A percentile compares a stretch with the other conserved stretches of the same genome.
These are phyloP conservation scores for Drosophila lutescens DNA, from an alignment of 2,888 invertebrate species.

Conservation along the genomic window DNA sequence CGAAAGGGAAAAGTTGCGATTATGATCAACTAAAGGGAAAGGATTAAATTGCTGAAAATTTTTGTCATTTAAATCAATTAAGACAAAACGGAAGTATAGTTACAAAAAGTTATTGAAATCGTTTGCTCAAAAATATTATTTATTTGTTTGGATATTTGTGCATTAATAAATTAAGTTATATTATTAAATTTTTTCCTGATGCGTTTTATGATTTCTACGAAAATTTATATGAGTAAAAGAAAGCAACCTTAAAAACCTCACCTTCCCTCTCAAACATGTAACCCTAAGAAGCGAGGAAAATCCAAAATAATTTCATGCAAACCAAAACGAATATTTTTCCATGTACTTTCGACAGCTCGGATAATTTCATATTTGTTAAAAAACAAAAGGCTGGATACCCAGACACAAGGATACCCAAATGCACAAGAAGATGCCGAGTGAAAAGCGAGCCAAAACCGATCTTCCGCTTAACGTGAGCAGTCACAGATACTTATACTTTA, in stretches of 20 bases:
- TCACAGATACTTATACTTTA: constrained; percentile 47
- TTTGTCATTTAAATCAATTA: too few species aligned
- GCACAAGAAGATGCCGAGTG: constrained; percentile 42
- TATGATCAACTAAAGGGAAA: constrained; percentile 8
- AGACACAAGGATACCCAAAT: not conserved
- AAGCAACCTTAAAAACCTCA: not conserved
- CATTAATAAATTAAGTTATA: too few species aligned
- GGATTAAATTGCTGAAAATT: not conserved
- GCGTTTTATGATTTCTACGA: not conserved
- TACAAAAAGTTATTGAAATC: too few species aligned
- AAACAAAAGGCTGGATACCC: constrained; percentile 24
- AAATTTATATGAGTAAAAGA: not conserved
- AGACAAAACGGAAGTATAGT: too few species aligned
- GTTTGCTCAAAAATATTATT: not conserved
- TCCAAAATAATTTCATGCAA: constrained; percentile 39
- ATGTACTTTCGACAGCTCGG: constrained; percentile 58
- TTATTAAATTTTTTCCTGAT: not conserved
- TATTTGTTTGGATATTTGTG: too few species aligned
- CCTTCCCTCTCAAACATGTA: constrained; percentile 4
- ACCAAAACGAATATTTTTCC: constrained; percentile 25
- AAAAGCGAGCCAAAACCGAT: constrained; percentile 71
- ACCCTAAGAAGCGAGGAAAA: constrained; percentile 33
- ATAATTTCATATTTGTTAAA: constrained; percentile 75
- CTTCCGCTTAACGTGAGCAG: constrained; percentile 60
- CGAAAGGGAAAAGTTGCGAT: constrained; percentile 33